Base-by-base conservation (phyloP, 2,113 vertebrate genomes). In the Pelobates fuscus region DNA sequence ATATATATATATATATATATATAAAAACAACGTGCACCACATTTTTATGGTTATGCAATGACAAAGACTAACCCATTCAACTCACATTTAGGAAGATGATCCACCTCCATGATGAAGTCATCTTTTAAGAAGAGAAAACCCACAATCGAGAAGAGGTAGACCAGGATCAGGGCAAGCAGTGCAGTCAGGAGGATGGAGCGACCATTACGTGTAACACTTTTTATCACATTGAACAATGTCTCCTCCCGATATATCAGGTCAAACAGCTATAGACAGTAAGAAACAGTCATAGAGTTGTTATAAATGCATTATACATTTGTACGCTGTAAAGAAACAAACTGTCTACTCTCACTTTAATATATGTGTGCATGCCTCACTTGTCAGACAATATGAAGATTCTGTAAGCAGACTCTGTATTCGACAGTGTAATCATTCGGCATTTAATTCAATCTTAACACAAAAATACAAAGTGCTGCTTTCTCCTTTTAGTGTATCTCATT, bases 91-190 rank as follows among this genome's bases (percentile, higher is more conserved):
- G 83, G 81, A 80, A 99, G 91, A 18, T 83, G 88, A 83, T 98
- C 97, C 8, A 99, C 96, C 87, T 99, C 96, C 79, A 99, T 89
- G 80, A 98, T 98, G 90, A 99, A 99, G 82, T 99, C 97, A 24
- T 98, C 91, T 84, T 96, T 98, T 61, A 99, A 91, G 81, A 93
- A 98, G 0, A 98, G 92, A 89, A 98, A 99, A 79, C 95, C 97
- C 15, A 98, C 95, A 2, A 99, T 99, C 87, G 97, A 99, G 93
- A 99, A 99, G 80, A 99, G 96, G 90, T 99, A 99, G 86, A 99
- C 96, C 0, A 99, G 94, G 86, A 99, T 99, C 82, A 99, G 95
- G 11, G 96, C 97, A 69, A 99, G 89, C 80, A 99, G 91, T 5
- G 97, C 97, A 0, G 97, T 99, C 79, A 99, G 90, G 81, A 99